Conservation (phyloP, 1,140 invertebrate species). For the Acyrthosiphon pisum region DNA sequence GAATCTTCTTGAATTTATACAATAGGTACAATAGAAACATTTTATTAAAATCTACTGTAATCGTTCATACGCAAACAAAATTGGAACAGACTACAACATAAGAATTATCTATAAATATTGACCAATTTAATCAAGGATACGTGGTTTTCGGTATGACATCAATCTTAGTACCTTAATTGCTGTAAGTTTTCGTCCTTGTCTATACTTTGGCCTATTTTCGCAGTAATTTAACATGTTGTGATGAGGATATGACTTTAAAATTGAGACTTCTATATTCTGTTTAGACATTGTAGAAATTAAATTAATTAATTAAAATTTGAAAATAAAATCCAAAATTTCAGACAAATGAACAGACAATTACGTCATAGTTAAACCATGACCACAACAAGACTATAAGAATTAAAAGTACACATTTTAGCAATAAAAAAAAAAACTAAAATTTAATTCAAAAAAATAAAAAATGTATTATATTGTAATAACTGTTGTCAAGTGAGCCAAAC, state of each 20-base stretch:
- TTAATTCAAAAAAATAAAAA: not conserved
- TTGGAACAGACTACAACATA: not conserved
- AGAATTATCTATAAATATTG: not conserved
- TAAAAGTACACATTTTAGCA: not conserved
- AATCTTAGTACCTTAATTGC: constrained; percentile 64
- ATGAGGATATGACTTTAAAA: constrained; percentile 50
- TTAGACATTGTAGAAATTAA: constrained; percentile 31
- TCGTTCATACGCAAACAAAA: not conserved
- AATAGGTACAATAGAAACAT: not conserved
- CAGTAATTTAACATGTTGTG: constrained; percentile 54
- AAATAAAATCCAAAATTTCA: not conserved
- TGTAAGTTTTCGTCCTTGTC: constrained; percentile 58
- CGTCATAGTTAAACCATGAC: not conserved
- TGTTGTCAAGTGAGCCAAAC: too few relatives aligned
- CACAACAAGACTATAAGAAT: not conserved
- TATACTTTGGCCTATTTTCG: constrained; percentile 55
- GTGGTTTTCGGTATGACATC: not conserved
- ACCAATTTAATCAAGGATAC: constrained; percentile 55
- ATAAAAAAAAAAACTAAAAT: not conserved
- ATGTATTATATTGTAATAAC: too few relatives aligned
- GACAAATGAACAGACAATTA: not conserved
- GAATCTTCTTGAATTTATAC: not conserved
- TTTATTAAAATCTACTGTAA: not conserved
- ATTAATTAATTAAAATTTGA: not conserved
- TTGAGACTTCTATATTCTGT: not conserved